A percentile compares a stretch with the other conserved stretches of the same genome.
Conservation (phyloP, 2,113 vertebrate genomes). For the Micronycteris hirsuta region DNA sequence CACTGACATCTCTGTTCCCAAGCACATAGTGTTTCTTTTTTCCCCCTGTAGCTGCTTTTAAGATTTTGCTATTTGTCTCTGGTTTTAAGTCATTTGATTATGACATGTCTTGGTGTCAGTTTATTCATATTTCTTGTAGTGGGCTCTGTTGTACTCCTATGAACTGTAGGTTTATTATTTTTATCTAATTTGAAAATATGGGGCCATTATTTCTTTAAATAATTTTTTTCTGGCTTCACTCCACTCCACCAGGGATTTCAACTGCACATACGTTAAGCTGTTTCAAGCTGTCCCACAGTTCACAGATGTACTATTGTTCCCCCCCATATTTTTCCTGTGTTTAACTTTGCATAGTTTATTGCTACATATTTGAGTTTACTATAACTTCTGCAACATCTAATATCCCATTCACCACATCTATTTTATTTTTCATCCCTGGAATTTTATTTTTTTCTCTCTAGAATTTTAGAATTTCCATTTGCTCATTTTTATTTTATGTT, state of each 20-base stretch:
- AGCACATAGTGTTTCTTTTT: not conserved
- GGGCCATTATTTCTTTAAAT: not conserved
- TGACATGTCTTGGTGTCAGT: not conserved
- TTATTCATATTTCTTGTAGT: not conserved
- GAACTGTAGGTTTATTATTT: not conserved
- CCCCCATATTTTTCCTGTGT: not conserved
- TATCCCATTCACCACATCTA: not conserved
- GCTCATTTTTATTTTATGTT: not conserved
- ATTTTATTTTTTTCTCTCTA: not conserved
- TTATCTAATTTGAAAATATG: not conserved
- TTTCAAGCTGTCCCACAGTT: not conserved
- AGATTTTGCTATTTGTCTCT: not conserved
- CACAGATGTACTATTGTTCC: not conserved
- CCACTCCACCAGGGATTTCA: not conserved
- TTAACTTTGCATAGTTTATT: not conserved
- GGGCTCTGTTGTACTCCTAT: not conserved
- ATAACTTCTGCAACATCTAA: not conserved
- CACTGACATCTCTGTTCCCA: not conserved
- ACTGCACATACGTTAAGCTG: not conserved
- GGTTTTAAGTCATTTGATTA: not conserved
- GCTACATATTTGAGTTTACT: not conserved
- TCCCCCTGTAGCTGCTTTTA: not conserved
- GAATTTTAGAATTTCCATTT: constrained; percentile 3
- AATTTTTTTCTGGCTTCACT: not conserved
- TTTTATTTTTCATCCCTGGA: not conserved